Base-by-base conservation (phyloP, 2,113 vertebrate species). In the Pterocles gutturalis region DNA sequence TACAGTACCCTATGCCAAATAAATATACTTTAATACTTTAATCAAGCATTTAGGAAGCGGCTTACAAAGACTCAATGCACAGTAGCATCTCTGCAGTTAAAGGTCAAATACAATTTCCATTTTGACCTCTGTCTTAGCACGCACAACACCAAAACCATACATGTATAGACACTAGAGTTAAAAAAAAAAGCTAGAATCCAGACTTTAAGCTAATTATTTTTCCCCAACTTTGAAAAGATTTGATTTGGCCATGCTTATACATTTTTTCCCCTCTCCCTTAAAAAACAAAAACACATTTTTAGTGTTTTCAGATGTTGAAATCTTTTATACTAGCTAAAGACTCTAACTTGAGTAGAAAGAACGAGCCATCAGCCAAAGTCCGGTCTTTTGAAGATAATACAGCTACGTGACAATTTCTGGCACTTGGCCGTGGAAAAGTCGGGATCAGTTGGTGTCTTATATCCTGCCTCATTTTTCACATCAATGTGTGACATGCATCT, bases 41-140 rank as follows among this genome's bases (percentile, higher is more conserved):
- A 96, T 97, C 83, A 97, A 97, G 96, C 93, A 94, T 96, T 97
- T 96, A 93, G 96, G 92, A 96, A 95, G 90, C 90, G 91, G 89
- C 89, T 95, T 91, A 90, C 90, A 89, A 82, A 84, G 73, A 89
- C 72, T 70, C 83, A 93, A 81, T 33, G 83, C 58, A 94, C 88
- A 96, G 93, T 80, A 96, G 93, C 88, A 60, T 86, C 79, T 75
- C 70, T 80, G 77, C 91, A 57, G 43, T 83, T 97, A 89, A 91
- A 95, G 91, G 83, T 70, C 89, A 97, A 94, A 93, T 16, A 85
- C 34, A 34, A 88, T 85, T 95, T 93, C 87, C 77, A 93, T 83
- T 93, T 65, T 45, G 60, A 94, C 38, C 62, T 96, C 43, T 79
- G 5, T 48, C 34, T 66, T 58, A 71, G 46, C 36, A 57, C 1